Conservation (phyloP, 1,140 invertebrate species). For the Muscidifurax raptorellus region DNA sequence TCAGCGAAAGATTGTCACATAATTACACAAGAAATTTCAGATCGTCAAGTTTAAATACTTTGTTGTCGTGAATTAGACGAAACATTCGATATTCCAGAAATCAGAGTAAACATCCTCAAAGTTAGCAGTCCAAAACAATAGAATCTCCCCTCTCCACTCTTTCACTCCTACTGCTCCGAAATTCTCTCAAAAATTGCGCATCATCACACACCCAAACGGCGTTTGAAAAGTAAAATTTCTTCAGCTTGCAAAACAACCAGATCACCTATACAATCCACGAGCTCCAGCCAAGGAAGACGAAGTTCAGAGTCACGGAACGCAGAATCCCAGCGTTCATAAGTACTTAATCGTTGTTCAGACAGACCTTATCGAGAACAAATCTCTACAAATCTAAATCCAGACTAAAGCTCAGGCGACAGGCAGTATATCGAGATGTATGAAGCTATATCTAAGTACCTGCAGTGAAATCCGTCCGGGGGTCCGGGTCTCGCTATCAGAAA, state of each 20-base stretch:
- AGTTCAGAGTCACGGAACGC: too few species aligned
- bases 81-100: neutral
- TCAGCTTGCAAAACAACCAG: too few species aligned
- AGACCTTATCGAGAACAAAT: too few species aligned
- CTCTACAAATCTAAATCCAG: too few species aligned
- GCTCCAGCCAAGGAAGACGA: too few species aligned
- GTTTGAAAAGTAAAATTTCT: too few species aligned
- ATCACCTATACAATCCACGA: too few species aligned
- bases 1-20: conserved; percentile 3
- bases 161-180: neutral
- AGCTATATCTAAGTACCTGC: neutral
- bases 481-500: neutral
- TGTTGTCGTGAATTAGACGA: neutral
- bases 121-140: neutral
- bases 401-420: neutral
- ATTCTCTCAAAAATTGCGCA: neutral
- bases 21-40: neutral
- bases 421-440: too few species aligned
- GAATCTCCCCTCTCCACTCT: too few species aligned
- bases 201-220: too few species aligned
- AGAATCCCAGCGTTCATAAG: too few species aligned
- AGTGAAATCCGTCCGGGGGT: neutral
- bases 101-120: neutral
- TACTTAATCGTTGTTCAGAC: too few species aligned
- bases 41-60: neutral